phyloP scores from a whole-genome alignment of 2,113 vertebrate genomes.

The Ursus arctos region DNA sequence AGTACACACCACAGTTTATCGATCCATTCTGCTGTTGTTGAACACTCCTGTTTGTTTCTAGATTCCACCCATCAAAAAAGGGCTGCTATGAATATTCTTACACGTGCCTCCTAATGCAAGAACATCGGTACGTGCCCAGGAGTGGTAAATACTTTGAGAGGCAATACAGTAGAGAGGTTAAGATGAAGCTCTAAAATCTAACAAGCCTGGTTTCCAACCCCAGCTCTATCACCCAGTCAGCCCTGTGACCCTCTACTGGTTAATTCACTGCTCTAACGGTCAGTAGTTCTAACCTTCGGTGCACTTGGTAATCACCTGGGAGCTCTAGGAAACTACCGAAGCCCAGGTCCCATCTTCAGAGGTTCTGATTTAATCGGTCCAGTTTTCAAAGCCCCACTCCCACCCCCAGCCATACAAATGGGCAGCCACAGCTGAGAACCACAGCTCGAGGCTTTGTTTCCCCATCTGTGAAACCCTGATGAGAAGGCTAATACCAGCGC shows the following conservation, averaged over 20 bases:
- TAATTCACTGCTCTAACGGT: neutral
- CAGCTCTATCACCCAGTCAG: neutral
- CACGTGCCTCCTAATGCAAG: neutral
- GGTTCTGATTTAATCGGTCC: neutral
- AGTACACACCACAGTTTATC: neutral
- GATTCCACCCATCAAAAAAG: neutral
- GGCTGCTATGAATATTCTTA: neutral
- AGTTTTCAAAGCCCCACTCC: neutral
- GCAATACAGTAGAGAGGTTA: neutral
- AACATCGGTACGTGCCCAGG: neutral
- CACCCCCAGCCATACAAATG: neutral
- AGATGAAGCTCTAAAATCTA: neutral
- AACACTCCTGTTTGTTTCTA: neutral
- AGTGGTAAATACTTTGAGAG: neutral
- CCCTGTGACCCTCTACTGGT: neutral
- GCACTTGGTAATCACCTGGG: neutral
- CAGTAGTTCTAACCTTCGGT: neutral
- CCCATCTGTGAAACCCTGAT: neutral
- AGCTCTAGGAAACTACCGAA: neutral
- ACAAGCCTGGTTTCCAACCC: neutral
- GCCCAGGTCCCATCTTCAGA: neutral
- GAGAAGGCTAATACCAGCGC: fast-evolving
- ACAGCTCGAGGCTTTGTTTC: neutral
- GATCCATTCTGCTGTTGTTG: neutral
- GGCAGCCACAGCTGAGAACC: neutral